These are phyloP conservation scores for Rhinopomastus cyanomelas DNA, from an alignment of 2,113 vertebrate genomes.

Conservation along the genomic window DNA sequence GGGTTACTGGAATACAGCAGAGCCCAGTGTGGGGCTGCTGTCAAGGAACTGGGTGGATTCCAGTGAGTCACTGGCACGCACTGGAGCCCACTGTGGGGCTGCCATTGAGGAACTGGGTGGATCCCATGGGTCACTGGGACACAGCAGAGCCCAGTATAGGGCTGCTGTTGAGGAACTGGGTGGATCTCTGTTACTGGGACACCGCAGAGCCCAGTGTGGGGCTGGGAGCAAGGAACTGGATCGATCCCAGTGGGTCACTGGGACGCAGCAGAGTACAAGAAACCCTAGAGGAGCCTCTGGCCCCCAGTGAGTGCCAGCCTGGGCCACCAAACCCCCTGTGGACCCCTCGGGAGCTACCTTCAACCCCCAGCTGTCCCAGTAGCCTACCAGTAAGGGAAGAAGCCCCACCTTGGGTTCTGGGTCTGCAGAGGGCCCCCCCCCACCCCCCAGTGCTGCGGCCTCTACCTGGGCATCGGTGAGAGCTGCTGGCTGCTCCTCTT, in stretches of 20 bases:
- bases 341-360: too few relatives aligned
- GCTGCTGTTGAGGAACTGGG: background rate
- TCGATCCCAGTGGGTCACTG: background rate
- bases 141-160: background rate
- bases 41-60: too few relatives aligned
- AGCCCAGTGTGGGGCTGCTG: too few relatives aligned
- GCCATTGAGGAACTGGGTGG: too few relatives aligned
- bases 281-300: background rate
- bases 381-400: too few relatives aligned
- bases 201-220: too few relatives aligned
- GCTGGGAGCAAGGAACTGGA: background rate
- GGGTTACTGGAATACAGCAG: too few relatives aligned
- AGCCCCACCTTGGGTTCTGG: background rate
- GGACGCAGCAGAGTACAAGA: background rate
- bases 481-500: accelerated
- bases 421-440: background rate
- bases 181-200: too few relatives aligned
- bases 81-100: too few relatives aligned
- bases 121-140: too few relatives aligned
- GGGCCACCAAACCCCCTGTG: background rate
- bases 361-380: too few relatives aligned
- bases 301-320: background rate
- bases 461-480: background rate
- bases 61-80: too few relatives aligned
- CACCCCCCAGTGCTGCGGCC: accelerated